Percentiles rank a stretch among this genome's conserved stretches.
phyloP scores from a whole-genome alignment of 2,888 invertebrate species.

The Pseudoips prasinana region DNA sequence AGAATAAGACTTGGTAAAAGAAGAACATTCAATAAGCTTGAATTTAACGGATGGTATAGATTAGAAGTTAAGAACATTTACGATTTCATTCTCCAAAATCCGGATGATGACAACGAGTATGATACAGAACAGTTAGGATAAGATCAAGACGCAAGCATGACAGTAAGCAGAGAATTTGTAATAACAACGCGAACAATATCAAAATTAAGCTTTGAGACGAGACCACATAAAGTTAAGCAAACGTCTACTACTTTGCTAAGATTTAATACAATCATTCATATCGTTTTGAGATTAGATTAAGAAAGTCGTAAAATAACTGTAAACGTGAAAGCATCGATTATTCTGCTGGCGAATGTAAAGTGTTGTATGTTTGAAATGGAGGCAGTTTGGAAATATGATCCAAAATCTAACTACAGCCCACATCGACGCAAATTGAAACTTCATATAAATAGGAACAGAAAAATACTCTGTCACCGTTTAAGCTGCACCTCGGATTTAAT shows the following conservation, averaged over 20 bases:
- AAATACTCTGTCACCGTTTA: slow-evolving; percentile 31
- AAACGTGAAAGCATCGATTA: slow-evolving; percentile 38
- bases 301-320: slow-evolving; percentile 26
- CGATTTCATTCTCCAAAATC: slow-evolving; percentile 15
- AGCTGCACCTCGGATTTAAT: slow-evolving; percentile 41
- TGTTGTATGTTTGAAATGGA: slow-evolving; percentile 1
- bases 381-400: slow-evolving; percentile 22
- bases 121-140: slow-evolving; percentile 15
- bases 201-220: slow-evolving; percentile 27
- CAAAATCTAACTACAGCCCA: slow-evolving; percentile 45
- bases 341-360: slow-evolving; percentile 13
- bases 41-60: slow-evolving; percentile 24
- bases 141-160: slow-evolving; percentile 29
- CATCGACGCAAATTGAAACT: slow-evolving; percentile 36
- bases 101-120: slow-evolving; percentile 15
- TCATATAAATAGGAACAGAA: slow-evolving; percentile 17
- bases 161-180: slow-evolving; percentile 29
- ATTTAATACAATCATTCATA: slow-evolving; percentile 20
- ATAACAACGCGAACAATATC: slow-evolving; percentile 25
- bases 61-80: slow-evolving; percentile 13
- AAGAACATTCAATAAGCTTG: slow-evolving; percentile 32
- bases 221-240: slow-evolving; percentile 21
- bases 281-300: slow-evolving; percentile 11
- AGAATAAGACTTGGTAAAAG: slow-evolving; percentile 42
- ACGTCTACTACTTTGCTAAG: slow-evolving; percentile 18